Conservation (phyloP, 2,797 vertebrate species). For the Phataginus tetradactyla region DNA sequence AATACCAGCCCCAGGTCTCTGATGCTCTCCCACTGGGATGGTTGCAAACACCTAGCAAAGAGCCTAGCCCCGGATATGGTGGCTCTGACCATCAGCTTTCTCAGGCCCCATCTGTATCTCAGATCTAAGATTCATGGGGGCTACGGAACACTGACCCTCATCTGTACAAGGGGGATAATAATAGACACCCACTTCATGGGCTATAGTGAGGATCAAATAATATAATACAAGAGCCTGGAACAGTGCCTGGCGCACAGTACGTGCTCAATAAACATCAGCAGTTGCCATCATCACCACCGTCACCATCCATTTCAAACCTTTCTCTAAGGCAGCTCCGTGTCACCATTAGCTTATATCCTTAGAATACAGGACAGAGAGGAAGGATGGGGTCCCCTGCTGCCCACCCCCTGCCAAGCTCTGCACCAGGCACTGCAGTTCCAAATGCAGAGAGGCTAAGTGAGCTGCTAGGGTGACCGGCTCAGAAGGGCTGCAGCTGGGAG, state of each 20-base stretch:
- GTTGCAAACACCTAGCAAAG: not conserved
- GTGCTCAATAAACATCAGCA: rapidly evolving
- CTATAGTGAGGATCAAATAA: rapidly evolving
- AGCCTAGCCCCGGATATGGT: rapidly evolving
- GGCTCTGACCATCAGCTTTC: not conserved
- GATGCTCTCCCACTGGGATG: rapidly evolving
- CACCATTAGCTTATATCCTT: not conserved
- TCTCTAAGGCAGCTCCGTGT: not conserved
- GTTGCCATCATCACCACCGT: not conserved
- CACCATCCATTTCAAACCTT: not conserved
- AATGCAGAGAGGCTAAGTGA: not conserved
- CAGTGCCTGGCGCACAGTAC: rapidly evolving
- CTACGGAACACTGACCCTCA: rapidly evolving
- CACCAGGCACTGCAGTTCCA: rapidly evolving
- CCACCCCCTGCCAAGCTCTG: not conserved
- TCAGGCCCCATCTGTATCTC: not conserved
- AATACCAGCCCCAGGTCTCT: not conserved
- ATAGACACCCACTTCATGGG: not conserved
- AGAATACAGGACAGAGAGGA: not conserved
- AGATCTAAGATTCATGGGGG: rapidly evolving
- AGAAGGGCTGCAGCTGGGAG: rapidly evolving
- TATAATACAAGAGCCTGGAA: rapidly evolving
- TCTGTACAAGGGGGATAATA: rapidly evolving
- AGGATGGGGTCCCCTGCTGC: rapidly evolving
- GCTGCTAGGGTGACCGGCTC: not conserved